These are phyloP conservation scores for Otus sunia DNA, from an alignment of 2,113 vertebrate species.

Conservation along the genomic window DNA sequence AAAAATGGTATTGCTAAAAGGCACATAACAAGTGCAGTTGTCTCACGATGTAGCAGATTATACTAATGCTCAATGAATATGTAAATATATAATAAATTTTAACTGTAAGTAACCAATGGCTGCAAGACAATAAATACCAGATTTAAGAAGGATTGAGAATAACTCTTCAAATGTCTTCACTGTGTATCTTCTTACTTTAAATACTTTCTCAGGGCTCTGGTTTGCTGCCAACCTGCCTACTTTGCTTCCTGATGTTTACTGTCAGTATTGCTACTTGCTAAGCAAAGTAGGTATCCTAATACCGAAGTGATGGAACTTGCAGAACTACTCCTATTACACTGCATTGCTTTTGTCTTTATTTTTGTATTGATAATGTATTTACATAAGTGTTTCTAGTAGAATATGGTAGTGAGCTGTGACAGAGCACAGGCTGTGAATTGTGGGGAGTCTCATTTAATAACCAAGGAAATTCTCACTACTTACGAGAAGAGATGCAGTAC, in stretches of 20 bases:
- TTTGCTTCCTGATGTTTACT: neutral
- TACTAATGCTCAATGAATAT: neutral
- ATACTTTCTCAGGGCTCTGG: neutral
- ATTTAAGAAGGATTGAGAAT: neutral
- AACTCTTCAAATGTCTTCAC: neutral
- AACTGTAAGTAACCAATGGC: neutral
- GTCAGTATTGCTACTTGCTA: neutral
- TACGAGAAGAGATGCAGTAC: neutral
- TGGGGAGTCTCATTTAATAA: constrained; percentile 6
- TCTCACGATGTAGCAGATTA: neutral
- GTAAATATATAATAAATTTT: neutral
- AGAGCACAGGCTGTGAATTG: neutral
- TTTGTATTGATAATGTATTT: neutral
- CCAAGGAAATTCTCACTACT: neutral
- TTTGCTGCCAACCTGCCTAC: neutral
- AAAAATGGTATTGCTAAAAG: neutral
- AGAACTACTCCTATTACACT: neutral
- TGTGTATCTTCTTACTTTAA: neutral
- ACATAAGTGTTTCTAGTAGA: neutral
- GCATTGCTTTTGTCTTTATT: neutral
- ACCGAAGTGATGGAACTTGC: neutral
- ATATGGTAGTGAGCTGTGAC: neutral
- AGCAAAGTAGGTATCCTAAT: neutral
- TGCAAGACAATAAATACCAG: neutral
- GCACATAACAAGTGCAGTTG: fast-evolving